phyloP scores from a whole-genome alignment of 2,797 vertebrate genomes.

The Botia kubotai region DNA sequence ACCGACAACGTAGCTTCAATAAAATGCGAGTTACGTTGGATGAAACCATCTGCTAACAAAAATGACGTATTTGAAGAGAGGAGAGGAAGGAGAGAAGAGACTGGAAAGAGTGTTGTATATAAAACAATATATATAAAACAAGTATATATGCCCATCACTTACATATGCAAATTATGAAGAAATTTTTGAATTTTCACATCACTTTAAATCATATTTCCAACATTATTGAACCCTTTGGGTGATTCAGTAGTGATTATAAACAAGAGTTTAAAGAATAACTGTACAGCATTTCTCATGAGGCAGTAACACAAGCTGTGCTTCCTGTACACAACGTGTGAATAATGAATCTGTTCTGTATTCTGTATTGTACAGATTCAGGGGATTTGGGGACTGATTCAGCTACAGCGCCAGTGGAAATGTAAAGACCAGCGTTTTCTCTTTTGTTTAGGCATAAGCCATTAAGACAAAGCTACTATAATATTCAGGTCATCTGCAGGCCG shows the following conservation, averaged over 20 bases:
- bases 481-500: constrained; percentile 23
- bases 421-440: not conserved
- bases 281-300: not conserved
- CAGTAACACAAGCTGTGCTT: not conserved
- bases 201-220: not conserved
- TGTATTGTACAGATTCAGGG: not conserved
- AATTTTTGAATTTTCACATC: not conserved
- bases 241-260: not conserved
- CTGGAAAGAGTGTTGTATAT: no score
- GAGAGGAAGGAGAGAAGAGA: no score
- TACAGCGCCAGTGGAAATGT: not conserved
- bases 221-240: not conserved
- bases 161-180: not conserved
- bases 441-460: constrained; percentile 30
- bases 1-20: not conserved
- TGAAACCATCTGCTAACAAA: not conserved
- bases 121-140: no score
- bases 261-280: not conserved
- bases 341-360: not conserved
- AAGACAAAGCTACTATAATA: constrained; percentile 32
- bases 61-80: not conserved
- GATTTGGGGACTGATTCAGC: not conserved
- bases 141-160: not conserved
- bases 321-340: not conserved
- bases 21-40: not conserved